Evolutionary conservation across 1,140 invertebrate species (phyloP).

Genomic region (Saxidomus purpurata): DNA sequence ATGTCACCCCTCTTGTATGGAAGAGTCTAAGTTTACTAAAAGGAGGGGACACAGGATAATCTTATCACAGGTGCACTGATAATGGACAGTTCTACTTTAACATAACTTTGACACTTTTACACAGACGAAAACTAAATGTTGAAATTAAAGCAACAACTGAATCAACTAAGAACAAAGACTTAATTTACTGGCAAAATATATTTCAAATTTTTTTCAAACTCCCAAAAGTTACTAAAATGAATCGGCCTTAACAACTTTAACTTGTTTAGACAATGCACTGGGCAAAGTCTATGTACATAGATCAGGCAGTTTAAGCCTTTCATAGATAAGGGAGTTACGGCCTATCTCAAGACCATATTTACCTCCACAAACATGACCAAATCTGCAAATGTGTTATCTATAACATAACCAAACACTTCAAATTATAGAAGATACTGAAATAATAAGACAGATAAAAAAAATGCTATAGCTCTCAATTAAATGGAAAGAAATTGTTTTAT

Average conservation of each 20-base stretch:
- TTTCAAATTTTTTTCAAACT: neutral
- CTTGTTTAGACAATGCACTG: conserved; percentile 61
- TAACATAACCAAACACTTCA: conserved; percentile 30
- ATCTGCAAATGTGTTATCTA: conserved; percentile 13
- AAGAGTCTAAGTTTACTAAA: conserved; percentile 41
- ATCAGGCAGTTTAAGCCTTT: conserved; percentile 47
- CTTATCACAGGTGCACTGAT: conserved; percentile 53
- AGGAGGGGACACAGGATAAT: neutral
- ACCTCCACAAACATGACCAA: conserved; percentile 57
- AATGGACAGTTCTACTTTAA: conserved; percentile 3
- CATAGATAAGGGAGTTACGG: conserved; percentile 43
- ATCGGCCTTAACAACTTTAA: conserved; percentile 17
- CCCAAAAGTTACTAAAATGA: neutral
- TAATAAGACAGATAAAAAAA: neutral
- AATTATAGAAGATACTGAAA: conserved; percentile 18
- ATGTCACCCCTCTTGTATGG: conserved; percentile 62
- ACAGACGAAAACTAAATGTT: no score
- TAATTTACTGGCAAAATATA: no score
- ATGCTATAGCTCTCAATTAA: neutral
- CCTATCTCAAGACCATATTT: conserved; percentile 60
- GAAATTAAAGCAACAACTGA: no score
- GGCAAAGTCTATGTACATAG: conserved; percentile 66
- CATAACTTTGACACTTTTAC: neutral
- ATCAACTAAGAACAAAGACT: no score
- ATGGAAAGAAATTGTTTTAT: neutral